Evolutionary conservation across 2,797 vertebrate genomes (phyloP).

Genomic region (Somateria mollissima): DNA sequence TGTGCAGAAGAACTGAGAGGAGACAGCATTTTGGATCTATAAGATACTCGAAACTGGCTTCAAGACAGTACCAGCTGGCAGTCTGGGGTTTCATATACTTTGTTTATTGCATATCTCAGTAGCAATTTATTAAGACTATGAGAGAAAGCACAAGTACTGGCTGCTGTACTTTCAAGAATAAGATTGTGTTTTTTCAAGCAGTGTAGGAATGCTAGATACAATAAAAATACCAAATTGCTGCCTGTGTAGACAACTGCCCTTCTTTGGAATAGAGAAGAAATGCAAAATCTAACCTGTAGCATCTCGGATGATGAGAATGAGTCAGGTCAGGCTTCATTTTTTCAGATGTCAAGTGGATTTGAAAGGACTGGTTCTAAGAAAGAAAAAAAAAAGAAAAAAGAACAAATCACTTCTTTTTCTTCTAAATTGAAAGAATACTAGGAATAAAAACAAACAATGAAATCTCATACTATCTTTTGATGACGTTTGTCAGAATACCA

Average conservation of each 20-base stretch:
- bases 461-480: neutral
- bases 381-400: neutral
- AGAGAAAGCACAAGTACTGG: neutral
- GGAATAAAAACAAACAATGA: neutral
- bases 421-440: neutral
- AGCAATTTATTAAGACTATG: neutral
- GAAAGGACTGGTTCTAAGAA: neutral
- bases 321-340: neutral
- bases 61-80: neutral
- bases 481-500: neutral
- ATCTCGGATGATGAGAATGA: neutral
- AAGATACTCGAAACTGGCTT: neutral
- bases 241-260: neutral
- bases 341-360: neutral
- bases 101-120: neutral
- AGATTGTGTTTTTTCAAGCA: neutral
- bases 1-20: slow-evolving; percentile 26
- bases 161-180: neutral
- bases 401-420: neutral
- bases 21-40: neutral
- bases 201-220: neutral
- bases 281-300: neutral
- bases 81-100: neutral
- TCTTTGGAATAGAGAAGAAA: neutral
- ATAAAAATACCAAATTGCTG: neutral